Evolutionary conservation across 2,113 vertebrate genomes (phyloP), one percentile per base, ranked within the genome.

Genomic region (Carettochelys insculpta): DNA sequence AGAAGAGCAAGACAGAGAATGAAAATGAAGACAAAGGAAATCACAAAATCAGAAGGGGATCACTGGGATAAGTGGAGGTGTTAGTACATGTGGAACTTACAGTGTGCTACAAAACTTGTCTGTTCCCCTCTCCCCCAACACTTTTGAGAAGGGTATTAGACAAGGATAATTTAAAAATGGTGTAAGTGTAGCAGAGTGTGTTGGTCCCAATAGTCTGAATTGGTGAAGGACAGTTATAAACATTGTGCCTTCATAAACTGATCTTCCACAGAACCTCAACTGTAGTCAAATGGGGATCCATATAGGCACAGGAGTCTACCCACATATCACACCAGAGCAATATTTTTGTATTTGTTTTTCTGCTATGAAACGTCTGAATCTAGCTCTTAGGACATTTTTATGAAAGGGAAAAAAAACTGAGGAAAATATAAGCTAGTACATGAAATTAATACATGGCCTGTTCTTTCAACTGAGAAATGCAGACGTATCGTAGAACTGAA

Each of bases 351-450:
- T 41, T 65, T 91, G 29, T n/a, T 89, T 87, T 91, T 65, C 77
- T 87, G 9, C 24, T n/a, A 11, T 52, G n/a, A 84, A 68, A 84
- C 19, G 52, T 52, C 51, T 4, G 3, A 4, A 2, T 41, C 73
- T 79, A 61, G 14, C 81, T 45, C 41, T 92, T 77, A 88, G 50
- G 68, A 27, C 61, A 78, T 83, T 94, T 86, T 47, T 92, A n/a
- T n/a, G n/a, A n/a, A n/a, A n/a, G n/a, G n/a, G n/a, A n/a, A n/a
- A n/a, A 89, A 3, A 80, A 13, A 73, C 5, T 27, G 79, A 14
- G 6, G 78, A 50, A 93, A 87, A 65, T 3, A 90, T 8, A 61
- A 61, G 17, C 34, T 34, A 6, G 19, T 61, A 48, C 24, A 13
- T 80, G 48, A 78, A 41, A 86, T n/a, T 41, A 24, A 83, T 11